A percentile compares a stretch with the other conserved stretches of the same genome.
phyloP scores from a whole-genome alignment of 2,797 vertebrate species.

The Sylvia borin region DNA sequence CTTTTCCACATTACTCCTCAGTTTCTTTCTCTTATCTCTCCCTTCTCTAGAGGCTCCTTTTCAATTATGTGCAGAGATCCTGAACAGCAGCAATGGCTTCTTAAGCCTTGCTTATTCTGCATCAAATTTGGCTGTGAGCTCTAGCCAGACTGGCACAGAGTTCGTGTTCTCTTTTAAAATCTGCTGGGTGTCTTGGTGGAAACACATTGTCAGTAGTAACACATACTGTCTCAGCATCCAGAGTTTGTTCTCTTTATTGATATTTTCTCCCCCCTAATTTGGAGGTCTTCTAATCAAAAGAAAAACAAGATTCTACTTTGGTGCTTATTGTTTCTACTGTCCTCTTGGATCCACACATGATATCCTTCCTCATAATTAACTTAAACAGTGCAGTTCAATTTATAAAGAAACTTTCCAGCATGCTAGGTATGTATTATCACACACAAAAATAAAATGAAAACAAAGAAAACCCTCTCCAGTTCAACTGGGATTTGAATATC shows the following conservation, averaged over 20 bases:
- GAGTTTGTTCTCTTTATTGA: not conserved
- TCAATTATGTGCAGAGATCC: not conserved
- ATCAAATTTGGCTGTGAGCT: constrained; percentile 3
- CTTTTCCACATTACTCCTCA: not conserved
- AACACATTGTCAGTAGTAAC: constrained; percentile 24
- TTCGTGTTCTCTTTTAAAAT: constrained; percentile 19
- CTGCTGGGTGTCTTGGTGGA: not conserved
- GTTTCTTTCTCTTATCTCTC: not conserved
- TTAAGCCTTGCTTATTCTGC: not conserved
- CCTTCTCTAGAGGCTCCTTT: not conserved
- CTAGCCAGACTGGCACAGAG: not conserved
- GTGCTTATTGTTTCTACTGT: not conserved
- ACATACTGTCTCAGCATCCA: not conserved
- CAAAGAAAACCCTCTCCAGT: not conserved
- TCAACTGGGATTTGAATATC: not conserved
- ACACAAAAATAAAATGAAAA: not conserved
- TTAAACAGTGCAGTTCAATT: not conserved
- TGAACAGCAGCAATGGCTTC: not conserved
- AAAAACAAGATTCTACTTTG: not conserved
- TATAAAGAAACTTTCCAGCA: not conserved
- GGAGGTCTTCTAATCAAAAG: not conserved
- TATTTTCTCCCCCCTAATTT: not conserved
- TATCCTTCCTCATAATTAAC: not conserved
- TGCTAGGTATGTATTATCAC: not conserved
- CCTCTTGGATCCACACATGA: not conserved